These are phyloP conservation scores for Bimastos eiseni DNA, from an alignment of 2,888 invertebrate species.

Conservation along the genomic window DNA sequence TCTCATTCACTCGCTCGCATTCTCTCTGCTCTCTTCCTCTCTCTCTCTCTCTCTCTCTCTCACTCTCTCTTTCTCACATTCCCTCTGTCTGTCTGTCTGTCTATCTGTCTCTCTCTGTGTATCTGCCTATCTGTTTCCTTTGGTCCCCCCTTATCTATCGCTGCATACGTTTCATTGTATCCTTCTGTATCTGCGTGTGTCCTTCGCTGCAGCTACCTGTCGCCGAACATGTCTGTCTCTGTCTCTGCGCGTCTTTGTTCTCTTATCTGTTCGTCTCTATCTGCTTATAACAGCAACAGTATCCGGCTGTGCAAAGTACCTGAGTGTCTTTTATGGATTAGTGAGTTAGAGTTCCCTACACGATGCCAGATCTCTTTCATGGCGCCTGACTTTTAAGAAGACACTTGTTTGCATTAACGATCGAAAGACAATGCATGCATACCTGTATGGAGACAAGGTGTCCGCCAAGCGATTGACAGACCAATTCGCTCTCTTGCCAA, in stretches of 20 bases:
- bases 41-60: too few relatives aligned
- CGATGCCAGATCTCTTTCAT: not conserved
- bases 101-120: too few relatives aligned
- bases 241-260: not conserved
- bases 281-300: not conserved
- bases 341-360: not conserved
- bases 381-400: not conserved
- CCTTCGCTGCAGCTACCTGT: too few relatives aligned
- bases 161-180: not conserved
- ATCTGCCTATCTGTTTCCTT: too few relatives aligned
- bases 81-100: too few relatives aligned
- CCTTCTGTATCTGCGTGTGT: not conserved
- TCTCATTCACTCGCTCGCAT: too few relatives aligned
- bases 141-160: too few relatives aligned
- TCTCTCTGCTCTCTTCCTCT: too few relatives aligned
- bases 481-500: conserved; percentile 18
- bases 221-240: not conserved
- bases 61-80: too few relatives aligned
- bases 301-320: not conserved
- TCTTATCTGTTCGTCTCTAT: not conserved
- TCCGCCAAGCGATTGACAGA: not conserved
- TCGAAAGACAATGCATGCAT: not conserved
- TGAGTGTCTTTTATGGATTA: not conserved
- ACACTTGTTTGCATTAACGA: not conserved
- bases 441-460: conserved; percentile 4